A percentile compares a stretch with the other conserved stretches of the same genome.
Conservation (phyloP, 2,888 invertebrate species). For the Dusona sp. region DNA sequence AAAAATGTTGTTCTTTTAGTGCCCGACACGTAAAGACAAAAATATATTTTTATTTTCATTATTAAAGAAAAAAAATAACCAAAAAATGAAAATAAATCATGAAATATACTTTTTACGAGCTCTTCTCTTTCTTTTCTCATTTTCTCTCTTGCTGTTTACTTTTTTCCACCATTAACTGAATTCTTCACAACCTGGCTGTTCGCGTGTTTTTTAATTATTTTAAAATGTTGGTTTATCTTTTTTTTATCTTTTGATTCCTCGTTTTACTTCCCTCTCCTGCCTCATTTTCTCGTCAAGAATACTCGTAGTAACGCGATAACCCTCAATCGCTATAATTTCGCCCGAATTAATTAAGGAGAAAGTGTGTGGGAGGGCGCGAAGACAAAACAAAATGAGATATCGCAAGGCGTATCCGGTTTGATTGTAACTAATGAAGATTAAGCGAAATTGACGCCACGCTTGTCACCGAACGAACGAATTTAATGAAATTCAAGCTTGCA, state of each 20-base stretch:
- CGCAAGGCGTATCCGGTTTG: constrained; percentile 13
- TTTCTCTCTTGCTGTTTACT: background rate
- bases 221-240: background rate
- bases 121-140: background rate
- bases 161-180: background rate
- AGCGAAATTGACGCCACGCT: background rate
- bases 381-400: constrained; percentile 26
- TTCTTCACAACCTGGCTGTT: background rate
- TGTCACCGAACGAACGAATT: background rate
- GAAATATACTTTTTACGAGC: background rate
- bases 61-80: background rate
- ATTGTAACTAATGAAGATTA: background rate
- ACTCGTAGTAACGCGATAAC: background rate
- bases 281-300: background rate
- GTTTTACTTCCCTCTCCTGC: background rate
- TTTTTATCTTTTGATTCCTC: background rate
- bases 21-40: background rate
- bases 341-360: background rate
- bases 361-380: background rate
- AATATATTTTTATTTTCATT: background rate
- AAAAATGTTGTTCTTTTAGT: background rate
- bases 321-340: constrained; percentile 15
- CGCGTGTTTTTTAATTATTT: background rate
- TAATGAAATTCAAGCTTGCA: background rate
- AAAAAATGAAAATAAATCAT: too few relatives aligned